Evolutionary conservation across 2,113 vertebrate species (phyloP), one percentile per base, ranked within the genome.

Genomic region (Campylomormyrus numenius): DNA sequence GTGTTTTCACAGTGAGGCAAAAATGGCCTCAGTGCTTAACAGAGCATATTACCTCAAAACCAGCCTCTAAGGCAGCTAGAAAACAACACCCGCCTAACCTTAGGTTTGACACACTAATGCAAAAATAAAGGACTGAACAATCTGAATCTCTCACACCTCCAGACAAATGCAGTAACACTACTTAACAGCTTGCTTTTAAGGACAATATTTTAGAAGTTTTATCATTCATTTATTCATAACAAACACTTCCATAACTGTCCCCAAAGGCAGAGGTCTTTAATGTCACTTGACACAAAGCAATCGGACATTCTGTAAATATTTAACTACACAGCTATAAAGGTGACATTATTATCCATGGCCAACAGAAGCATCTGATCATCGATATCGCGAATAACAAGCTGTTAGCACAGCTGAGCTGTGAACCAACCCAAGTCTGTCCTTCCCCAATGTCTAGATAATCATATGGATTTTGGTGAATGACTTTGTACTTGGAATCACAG

Each of bases 401-500:
- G n/a, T 46, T 39, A 56, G 19, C 77, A 9, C 31, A 49, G 17
- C 19, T 80, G 39, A 52, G 89, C 56, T 46, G 50, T 84, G 52
- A 89, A n/a, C 8, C 39, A 13, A 3, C 31, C 49, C 74, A 24
- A 24, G 21, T 13, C 85, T 50, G 39, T 48, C 83, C 15, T 11
- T 6, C 85, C n/a, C 52, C 49, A 31, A 11, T 86, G 35, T 42
- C 45, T 84, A 84, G 85, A 66, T 70, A 49, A 88, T 89, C 35
- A 39, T 49, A 89, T 86, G 45, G 15, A 80, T 80, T n/a, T 49
- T 48, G 62, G 50, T 46, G 88, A 90, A 80, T 90, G 86, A 91
- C 48, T 89, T 90, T 87, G 88, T 35, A 88, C 66, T 85, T 58
- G n/a, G 46, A 92, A 90, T 85, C 85, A 90, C 66, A 45, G 87